A percentile compares a stretch with the other conserved stretches of the same genome.
Evolutionary conservation across 1,140 invertebrate genomes (phyloP).

Genomic region (Mya arenaria): DNA sequence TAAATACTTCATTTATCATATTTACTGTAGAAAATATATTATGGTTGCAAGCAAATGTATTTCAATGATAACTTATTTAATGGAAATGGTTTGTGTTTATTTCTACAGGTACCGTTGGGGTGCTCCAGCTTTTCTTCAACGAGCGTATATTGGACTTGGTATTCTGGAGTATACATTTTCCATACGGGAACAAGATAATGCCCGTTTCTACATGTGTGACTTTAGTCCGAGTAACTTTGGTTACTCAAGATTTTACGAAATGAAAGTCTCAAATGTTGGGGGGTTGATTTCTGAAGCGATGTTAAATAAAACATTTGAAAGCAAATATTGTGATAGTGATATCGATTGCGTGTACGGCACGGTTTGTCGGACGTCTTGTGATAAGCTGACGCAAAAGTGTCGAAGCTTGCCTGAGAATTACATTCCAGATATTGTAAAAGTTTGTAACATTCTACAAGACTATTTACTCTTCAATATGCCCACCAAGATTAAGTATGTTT

Average conservation of each 20-base stretch:
- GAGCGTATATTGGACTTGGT: conserved; percentile 69
- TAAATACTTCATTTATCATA: too few relatives aligned
- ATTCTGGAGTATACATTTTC: conserved; percentile 68
- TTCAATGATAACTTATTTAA: too few relatives aligned
- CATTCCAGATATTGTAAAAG: conserved; percentile 49
- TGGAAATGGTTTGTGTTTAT: neutral
- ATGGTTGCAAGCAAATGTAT: neutral
- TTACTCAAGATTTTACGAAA: conserved; percentile 63
- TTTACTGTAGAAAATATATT: too few relatives aligned
- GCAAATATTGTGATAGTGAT: conserved; percentile 61
- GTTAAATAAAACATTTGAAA: conserved; percentile 46
- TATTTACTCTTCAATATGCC: conserved; percentile 71
- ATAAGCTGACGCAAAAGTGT: conserved; percentile 58
- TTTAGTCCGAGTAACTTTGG: conserved; percentile 66
- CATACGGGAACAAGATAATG: conserved; percentile 64
- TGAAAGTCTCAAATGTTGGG: conserved; percentile 58
- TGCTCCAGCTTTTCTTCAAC: conserved; percentile 65
- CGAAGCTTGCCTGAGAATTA: conserved; percentile 57
- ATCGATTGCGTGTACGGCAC: conserved; percentile 64
- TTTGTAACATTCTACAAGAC: conserved; percentile 71
- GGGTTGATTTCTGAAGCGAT: conserved; percentile 60
- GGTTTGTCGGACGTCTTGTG: conserved; percentile 65
- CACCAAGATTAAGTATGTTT: conserved; percentile 26
- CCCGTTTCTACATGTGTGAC: conserved; percentile 72
- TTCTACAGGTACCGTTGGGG: conserved; percentile 65